Evolutionary conservation across 2,888 invertebrate genomes (phyloP).

Genomic region (Ennomos erosarius): DNA sequence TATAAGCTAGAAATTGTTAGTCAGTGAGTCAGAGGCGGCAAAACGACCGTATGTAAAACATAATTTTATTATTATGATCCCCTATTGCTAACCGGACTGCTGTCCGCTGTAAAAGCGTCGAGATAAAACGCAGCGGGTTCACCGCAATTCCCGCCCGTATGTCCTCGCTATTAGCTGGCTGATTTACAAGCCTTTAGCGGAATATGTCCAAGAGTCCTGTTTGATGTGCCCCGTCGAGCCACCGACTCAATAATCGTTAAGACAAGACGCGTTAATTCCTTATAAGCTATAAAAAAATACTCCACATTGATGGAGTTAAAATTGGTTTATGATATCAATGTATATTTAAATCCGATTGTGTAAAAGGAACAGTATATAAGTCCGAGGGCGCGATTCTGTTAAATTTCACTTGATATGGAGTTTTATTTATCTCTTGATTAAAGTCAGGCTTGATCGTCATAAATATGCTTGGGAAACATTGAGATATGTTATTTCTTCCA

Average conservation of each 20-base stretch:
- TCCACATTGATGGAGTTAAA: conserved; percentile 58
- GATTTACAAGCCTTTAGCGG: conserved; percentile 72
- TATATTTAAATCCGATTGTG: conserved; percentile 29
- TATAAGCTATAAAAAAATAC: conserved; percentile 51
- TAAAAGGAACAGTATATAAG: conserved; percentile 20
- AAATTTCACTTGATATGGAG: conserved; percentile 14
- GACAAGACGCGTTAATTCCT: conserved; percentile 71
- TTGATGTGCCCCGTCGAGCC: conserved; percentile 59
- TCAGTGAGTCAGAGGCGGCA: conserved; percentile 15
- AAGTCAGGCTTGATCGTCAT: conserved; percentile 15
- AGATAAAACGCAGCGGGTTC: conserved; percentile 25
- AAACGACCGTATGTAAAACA: conserved; percentile 14
- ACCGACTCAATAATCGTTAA: conserved; percentile 77
- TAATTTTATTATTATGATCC: conserved; percentile 21
- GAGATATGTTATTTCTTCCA: conserved; percentile 31
- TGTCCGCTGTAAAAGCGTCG: conserved; percentile 20
- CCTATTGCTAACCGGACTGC: conserved; percentile 24
- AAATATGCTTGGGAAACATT: conserved; percentile 19
- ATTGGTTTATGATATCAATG: conserved; percentile 54
- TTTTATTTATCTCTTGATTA: conserved; percentile 29
- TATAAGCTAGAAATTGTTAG: conserved; percentile 9
- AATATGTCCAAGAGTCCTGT: conserved; percentile 56
- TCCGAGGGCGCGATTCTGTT: conserved; percentile 26
- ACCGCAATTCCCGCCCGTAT: conserved; percentile 49
- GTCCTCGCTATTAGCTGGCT: conserved; percentile 61